Evolutionary conservation across 2,113 vertebrate genomes (phyloP).

Genomic region (Coregonus clupeaformis): DNA sequence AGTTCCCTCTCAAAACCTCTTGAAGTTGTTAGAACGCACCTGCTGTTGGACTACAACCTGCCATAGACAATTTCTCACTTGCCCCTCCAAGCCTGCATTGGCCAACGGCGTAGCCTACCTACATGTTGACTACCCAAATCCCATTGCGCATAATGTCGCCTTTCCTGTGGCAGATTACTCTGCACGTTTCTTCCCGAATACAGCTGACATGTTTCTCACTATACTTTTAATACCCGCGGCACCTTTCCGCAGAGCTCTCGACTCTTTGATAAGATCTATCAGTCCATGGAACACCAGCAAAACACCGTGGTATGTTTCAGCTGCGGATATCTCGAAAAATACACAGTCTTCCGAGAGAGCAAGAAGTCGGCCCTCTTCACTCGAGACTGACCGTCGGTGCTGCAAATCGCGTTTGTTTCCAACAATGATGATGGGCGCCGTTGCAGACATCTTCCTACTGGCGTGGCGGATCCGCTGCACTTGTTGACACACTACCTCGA

Average conservation of each 20-base stretch:
- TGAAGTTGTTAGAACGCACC: not conserved
- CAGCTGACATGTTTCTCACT: conserved; percentile 63
- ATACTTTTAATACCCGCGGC: conserved; percentile 57
- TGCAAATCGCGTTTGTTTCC: conserved; percentile 70
- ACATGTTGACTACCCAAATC: not conserved
- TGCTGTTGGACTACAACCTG: not conserved
- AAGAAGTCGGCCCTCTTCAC: conserved; percentile 61
- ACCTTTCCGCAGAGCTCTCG: conserved; percentile 48
- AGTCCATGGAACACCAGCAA: conserved; percentile 66
- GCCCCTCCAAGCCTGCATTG: too few relatives aligned
- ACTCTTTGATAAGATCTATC: conserved; percentile 52
- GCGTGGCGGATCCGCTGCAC: conserved; percentile 54
- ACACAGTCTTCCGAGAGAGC: conserved; percentile 56
- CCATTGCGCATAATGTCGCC: too few relatives aligned
- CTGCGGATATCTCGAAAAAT: conserved; percentile 69
- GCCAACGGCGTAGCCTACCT: not conserved
- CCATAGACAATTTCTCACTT: not conserved
- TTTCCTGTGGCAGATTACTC: too few relatives aligned
- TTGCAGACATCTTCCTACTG: conserved; percentile 33
- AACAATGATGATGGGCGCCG: conserved; percentile 56
- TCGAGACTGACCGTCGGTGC: conserved; percentile 57
- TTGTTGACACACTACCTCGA: conserved; percentile 61
- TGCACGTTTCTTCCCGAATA: conserved; percentile 60
- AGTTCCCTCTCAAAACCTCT: too few relatives aligned
- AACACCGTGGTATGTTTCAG: conserved; percentile 66